A percentile compares a stretch with the other conserved stretches of the same genome.
Conservation (phyloP, 2,888 invertebrate species). For the Seira musarum region DNA sequence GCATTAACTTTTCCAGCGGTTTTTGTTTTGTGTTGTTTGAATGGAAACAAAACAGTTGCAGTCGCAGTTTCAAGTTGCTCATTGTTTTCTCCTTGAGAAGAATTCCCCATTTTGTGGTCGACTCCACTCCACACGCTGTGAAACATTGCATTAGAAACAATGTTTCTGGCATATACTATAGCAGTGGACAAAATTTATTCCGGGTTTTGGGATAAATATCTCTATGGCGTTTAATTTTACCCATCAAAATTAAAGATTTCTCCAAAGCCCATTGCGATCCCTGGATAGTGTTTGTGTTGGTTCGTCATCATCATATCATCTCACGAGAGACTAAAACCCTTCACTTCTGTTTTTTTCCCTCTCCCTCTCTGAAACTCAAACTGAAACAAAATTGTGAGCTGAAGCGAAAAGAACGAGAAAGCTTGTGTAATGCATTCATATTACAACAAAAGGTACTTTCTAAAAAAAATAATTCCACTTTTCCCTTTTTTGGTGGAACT, state of each 20-base stretch:
- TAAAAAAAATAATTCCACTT: background rate
- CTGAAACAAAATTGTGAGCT: background rate
- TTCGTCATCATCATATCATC: background rate
- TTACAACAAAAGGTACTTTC: background rate
- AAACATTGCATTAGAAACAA: constrained; percentile 47
- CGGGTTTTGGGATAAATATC: background rate
- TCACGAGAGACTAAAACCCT: no score
- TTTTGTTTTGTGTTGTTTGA: constrained; percentile 10
- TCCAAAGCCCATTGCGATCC: no score
- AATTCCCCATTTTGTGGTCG: constrained; percentile 44
- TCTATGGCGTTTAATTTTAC: no score
- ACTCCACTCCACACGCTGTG: constrained; percentile 44
- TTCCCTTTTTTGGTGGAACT: background rate
- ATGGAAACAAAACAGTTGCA: constrained; percentile 17
- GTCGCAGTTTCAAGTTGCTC: constrained; percentile 26
- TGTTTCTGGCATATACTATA: constrained; percentile 44
- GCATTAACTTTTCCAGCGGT: constrained; percentile 11
- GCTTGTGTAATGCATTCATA: background rate
- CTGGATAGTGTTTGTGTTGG: background rate
- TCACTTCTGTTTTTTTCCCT: no score
- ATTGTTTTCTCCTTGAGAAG: constrained; percentile 30
- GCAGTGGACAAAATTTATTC: constrained; percentile 2
- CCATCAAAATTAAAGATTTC: no score
- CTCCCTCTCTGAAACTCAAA: background rate
- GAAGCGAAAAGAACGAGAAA: constrained; percentile 17